phyloP scores from a whole-genome alignment of 2,888 invertebrate species.

The Leptinotarsa haldemani region DNA sequence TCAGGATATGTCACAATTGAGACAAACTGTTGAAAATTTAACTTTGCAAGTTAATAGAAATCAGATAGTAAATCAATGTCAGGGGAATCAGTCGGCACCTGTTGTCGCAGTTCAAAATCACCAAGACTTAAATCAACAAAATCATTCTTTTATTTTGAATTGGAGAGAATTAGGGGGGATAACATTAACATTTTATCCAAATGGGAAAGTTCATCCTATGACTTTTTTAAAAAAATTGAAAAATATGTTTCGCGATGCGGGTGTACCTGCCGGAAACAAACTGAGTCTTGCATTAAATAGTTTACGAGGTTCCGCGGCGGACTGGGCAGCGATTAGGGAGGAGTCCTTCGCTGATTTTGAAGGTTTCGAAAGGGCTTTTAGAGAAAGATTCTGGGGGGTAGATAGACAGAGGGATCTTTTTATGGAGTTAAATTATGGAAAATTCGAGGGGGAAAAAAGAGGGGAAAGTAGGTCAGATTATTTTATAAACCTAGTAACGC shows the following conservation, averaged over 20 bases:
- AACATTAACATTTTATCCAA: constrained; percentile 23
- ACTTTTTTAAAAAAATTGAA: constrained; percentile 20
- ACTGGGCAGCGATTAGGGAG: neutral
- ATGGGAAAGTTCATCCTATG: constrained; percentile 21
- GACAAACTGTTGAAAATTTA: neutral
- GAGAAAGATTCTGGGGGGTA: constrained; percentile 11
- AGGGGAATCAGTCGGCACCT: too few species aligned
- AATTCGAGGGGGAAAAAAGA: neutral
- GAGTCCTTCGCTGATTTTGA: neutral
- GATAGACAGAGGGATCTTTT: constrained; percentile 1
- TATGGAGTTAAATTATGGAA: constrained; percentile 1
- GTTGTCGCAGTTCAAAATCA: too few species aligned
- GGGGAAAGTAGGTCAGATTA: neutral
- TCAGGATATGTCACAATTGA: too few species aligned
- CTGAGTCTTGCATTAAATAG: neutral
- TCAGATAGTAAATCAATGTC: too few species aligned
- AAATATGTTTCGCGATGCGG: constrained; percentile 21
- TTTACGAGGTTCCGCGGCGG: neutral
- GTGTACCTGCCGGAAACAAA: constrained; percentile 20
- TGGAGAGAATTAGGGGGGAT: constrained; percentile 20
- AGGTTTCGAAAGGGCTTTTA: neutral
- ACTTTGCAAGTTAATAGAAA: too few species aligned
- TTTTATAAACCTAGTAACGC: neutral
- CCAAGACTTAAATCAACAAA: too few species aligned
- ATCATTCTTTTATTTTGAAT: constrained; percentile 11